These are phyloP conservation scores for Pseudopodoces humilis DNA, from an alignment of 2,113 vertebrate genomes.

Conservation along the genomic window DNA sequence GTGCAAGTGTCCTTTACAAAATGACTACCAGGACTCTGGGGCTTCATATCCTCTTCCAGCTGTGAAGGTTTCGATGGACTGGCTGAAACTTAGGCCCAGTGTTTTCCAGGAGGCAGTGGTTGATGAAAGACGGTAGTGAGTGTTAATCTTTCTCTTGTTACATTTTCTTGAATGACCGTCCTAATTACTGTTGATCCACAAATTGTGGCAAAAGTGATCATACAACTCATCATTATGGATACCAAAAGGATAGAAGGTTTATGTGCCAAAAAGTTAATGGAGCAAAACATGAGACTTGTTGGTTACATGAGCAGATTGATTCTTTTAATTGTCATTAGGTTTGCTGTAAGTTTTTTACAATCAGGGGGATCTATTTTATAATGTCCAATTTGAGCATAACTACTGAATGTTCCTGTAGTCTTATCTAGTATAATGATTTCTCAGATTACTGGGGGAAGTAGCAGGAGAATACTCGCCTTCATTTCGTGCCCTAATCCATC, in stretches of 20 bases:
- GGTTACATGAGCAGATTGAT: neutral
- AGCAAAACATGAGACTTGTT: neutral
- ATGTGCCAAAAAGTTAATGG: neutral
- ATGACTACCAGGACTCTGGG: slow-evolving; percentile 84
- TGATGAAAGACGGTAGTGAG: slow-evolving; percentile 91
- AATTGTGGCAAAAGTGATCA: neutral
- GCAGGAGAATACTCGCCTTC: neutral
- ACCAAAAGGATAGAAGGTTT: neutral
- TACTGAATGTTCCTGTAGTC: neutral
- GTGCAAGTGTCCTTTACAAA: slow-evolving; percentile 90
- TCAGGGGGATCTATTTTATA: neutral
- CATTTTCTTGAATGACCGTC: neutral
- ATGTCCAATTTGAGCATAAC: neutral
- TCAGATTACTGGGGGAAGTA: neutral
- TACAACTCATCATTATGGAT: neutral
- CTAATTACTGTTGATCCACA: neutral
- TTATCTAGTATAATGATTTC: neutral
- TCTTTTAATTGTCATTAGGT: neutral
- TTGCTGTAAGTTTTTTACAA: neutral
- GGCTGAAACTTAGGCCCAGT: slow-evolving; percentile 89
- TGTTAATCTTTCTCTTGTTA: slow-evolving; percentile 41
- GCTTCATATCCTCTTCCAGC: slow-evolving; percentile 92
- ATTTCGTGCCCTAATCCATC: neutral
- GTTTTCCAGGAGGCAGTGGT: slow-evolving; percentile 89
- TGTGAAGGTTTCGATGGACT: slow-evolving; percentile 97